Evolutionary conservation across 2,113 vertebrate species (phyloP), one percentile per base, ranked within the genome.

Genomic region (Laterallus jamaicensis): DNA sequence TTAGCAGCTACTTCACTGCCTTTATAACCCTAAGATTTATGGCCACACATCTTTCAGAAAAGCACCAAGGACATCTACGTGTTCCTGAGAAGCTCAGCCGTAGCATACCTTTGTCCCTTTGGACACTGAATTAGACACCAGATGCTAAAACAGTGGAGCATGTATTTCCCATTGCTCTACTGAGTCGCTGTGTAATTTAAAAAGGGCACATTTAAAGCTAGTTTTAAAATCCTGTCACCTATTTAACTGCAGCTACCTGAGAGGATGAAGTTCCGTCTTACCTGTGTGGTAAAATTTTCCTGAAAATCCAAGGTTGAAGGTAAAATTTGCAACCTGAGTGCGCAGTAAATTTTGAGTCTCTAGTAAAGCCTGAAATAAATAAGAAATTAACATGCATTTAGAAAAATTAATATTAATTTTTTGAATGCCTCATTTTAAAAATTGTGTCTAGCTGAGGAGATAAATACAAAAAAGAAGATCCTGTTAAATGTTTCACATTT

Each of bases 221-320:
- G 4, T n/a, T 82, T 96, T 77, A 68, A 95, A 92, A 68, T 66
- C 26, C 10, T 86, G 40, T 40, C 21, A 81, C 91, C 95, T 97
- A 60, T 93, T 96, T 97, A 97, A 86, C 37, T 90, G 92, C 64
- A 91, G 52, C 97, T 96, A 83, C 95, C 97, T 98, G 88, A 95
- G 79, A 96, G 80, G 54, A 93, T 42, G 68, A 92, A 96, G 86
- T 95, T 98, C 92, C 96, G 96, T 97, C 98, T 98, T 98, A 99
- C 98, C 98, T 98, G 98, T 98, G 91, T 98, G 98, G 98, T 98
- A 98, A 98, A 99, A 99, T 97, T 98, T 99, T 98, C 98, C 98
- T 97, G 98, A 99, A 98, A 98, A 99, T 98, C 98, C 98, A 97
- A 99, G 98, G 98, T 98, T 99, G 98, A 99, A 99, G 97, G 98